A percentile compares a stretch with the other conserved stretches of the same genome.
Evolutionary conservation across 2,113 vertebrate species (phyloP).

Genomic region (Lagopus leucura): DNA sequence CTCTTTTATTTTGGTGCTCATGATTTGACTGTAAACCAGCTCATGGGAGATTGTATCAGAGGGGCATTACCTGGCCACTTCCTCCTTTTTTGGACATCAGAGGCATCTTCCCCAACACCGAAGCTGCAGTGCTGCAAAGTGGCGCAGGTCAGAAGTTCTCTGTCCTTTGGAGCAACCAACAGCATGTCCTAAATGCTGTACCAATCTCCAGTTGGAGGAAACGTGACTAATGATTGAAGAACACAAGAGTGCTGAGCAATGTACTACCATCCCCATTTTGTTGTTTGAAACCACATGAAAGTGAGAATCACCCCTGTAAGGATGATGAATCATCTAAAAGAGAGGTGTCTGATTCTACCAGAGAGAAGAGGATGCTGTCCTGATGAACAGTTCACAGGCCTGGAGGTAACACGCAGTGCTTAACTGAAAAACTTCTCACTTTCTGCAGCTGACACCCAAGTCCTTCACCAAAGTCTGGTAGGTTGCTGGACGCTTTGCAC

Average conservation of each 20-base stretch:
- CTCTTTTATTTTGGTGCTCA: background rate
- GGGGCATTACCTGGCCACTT: background rate
- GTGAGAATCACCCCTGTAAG: background rate
- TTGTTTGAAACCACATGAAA: background rate
- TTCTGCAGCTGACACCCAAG: accelerated
- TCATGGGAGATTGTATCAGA: background rate
- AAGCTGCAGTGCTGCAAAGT: background rate
- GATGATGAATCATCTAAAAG: background rate
- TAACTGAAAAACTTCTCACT: background rate
- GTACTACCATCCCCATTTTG: background rate
- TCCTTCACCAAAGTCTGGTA: background rate
- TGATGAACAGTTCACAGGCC: background rate
- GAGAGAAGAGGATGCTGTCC: background rate
- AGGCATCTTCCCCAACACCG: background rate
- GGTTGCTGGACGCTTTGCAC: accelerated
- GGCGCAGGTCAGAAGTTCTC: background rate
- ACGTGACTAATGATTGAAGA: background rate
- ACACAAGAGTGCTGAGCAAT: background rate
- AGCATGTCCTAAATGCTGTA: background rate
- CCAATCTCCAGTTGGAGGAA: background rate
- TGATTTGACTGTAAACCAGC: conserved; percentile 18
- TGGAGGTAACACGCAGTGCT: background rate
- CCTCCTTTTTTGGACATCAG: background rate
- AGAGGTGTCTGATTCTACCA: background rate
- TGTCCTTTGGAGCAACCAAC: background rate